phyloP scores from a whole-genome alignment of 2,797 vertebrate species.

The Trematomus bernacchii region DNA sequence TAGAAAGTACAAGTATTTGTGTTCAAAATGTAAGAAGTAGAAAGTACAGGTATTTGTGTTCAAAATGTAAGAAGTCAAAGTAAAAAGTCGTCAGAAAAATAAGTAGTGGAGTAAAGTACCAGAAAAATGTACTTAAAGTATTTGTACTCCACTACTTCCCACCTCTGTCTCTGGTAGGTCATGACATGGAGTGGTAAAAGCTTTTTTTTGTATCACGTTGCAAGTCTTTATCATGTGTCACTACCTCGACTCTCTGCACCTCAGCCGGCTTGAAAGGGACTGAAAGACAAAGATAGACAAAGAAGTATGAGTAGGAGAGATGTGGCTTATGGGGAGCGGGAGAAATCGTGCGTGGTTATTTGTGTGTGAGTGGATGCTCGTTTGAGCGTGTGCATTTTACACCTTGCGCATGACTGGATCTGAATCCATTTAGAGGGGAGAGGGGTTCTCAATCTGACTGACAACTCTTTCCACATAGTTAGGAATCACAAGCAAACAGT shows the following conservation, averaged over 20 bases:
- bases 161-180: slow-evolving; percentile 14
- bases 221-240: slow-evolving; percentile 65
- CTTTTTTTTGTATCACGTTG: slow-evolving; percentile 60
- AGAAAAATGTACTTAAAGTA: too few relatives aligned
- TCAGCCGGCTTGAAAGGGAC: slow-evolving; percentile 4
- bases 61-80: too few relatives aligned
- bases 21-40: too few relatives aligned
- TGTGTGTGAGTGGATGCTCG: slow-evolving; percentile 20
- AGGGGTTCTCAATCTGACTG: slow-evolving; percentile 61
- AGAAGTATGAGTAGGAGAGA: slow-evolving; percentile 19
- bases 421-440: slow-evolving; percentile 54
- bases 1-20: too few relatives aligned
- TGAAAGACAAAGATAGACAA: slow-evolving; percentile 13
- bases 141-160: too few relatives aligned
- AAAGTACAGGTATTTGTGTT: too few relatives aligned
- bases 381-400: slow-evolving; percentile 54
- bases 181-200: slow-evolving; percentile 49
- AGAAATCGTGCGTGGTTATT: slow-evolving; percentile 26
- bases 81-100: too few relatives aligned
- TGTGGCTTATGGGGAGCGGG: slow-evolving; percentile 16
- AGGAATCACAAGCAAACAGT: slow-evolving; percentile 60
- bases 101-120: too few relatives aligned
- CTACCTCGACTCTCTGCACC: slow-evolving; percentile 12
- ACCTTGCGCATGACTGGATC: slow-evolving; percentile 53
- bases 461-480: slow-evolving; percentile 65